phyloP scores from a whole-genome alignment of 2,113 vertebrate genomes.

The Platycercus adscitus region DNA sequence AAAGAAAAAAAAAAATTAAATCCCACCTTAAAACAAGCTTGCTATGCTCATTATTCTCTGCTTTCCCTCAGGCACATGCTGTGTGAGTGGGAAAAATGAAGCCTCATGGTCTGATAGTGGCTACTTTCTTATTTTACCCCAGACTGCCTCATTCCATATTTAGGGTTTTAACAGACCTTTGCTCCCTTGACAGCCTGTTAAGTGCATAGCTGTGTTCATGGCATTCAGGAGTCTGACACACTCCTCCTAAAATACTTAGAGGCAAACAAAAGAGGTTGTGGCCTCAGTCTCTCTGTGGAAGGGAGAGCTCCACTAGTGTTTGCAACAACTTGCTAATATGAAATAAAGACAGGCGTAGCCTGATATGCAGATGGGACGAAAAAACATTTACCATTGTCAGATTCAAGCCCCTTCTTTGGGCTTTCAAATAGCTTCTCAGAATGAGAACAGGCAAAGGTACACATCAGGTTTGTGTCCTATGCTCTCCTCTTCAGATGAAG shows the following conservation, averaged over 20 bases:
- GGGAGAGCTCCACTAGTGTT: not conserved
- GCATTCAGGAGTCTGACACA: not conserved
- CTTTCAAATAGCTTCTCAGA: not conserved
- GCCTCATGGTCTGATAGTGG: not conserved
- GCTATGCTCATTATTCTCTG: not conserved
- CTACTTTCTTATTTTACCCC: not conserved
- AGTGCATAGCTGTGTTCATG: not conserved
- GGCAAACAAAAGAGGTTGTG: not conserved
- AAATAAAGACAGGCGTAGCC: not conserved
- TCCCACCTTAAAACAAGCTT: not conserved
- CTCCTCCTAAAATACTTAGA: not conserved
- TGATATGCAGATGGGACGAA: not conserved
- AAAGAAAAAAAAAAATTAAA: not conserved
- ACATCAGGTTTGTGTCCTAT: not conserved
- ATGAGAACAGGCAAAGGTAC: not conserved
- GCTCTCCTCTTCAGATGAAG: not conserved
- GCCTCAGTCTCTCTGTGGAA: not conserved
- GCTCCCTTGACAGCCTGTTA: not conserved
- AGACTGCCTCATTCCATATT: not conserved
- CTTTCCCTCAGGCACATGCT: not conserved
- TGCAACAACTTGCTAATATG: fast-evolving
- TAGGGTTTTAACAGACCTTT: not conserved
- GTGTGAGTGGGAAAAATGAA: not conserved
- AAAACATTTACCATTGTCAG: not conserved
- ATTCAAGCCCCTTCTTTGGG: not conserved